These are phyloP conservation scores for Tillus elongatus DNA, from an alignment of 2,888 invertebrate species.

Conservation along the genomic window DNA sequence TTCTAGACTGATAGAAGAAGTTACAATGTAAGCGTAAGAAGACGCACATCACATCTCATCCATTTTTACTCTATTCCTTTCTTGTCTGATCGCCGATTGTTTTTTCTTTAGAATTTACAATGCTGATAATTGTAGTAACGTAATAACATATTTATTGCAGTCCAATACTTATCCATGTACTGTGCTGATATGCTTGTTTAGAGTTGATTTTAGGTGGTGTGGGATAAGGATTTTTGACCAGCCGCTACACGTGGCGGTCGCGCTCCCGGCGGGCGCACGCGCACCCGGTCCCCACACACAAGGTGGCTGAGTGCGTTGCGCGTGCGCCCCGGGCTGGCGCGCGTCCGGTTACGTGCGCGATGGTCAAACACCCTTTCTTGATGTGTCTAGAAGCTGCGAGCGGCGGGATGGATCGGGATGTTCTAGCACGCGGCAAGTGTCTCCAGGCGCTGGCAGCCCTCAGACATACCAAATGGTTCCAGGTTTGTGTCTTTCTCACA, in stretches of 20 bases:
- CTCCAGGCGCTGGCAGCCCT: conserved; percentile 99
- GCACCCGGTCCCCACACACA: conserved; percentile 12
- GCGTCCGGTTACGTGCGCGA: conserved; percentile 40
- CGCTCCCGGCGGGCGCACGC: too few relatives aligned
- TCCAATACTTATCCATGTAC: conserved; percentile 41
- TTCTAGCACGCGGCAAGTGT: conserved; percentile 98
- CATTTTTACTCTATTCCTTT: too few relatives aligned
- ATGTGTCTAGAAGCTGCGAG: conserved; percentile 51
- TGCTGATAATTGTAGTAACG: background rate
- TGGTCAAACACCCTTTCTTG: conserved; percentile 69
- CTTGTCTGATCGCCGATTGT: background rate
- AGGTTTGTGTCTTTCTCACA: conserved; percentile 65
- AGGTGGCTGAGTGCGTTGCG: too few relatives aligned
- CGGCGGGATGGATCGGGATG: conserved; percentile 75
- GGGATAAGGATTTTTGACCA: conserved; percentile 64
- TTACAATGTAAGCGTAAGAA: too few relatives aligned
- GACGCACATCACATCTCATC: too few relatives aligned
- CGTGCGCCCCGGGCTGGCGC: conserved; percentile 14
- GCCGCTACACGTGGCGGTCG: conserved; percentile 34
- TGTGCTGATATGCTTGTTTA: conserved; percentile 38
- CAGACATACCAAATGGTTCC: conserved; percentile 99
- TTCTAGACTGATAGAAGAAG: too few relatives aligned
- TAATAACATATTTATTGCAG: too few relatives aligned
- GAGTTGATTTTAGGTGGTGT: conserved; percentile 44
- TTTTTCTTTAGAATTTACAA: conserved; percentile 5